These are phyloP conservation scores for Pardosa pseudoannulata DNA, from an alignment of 2,888 invertebrate species.

Conservation along the genomic window DNA sequence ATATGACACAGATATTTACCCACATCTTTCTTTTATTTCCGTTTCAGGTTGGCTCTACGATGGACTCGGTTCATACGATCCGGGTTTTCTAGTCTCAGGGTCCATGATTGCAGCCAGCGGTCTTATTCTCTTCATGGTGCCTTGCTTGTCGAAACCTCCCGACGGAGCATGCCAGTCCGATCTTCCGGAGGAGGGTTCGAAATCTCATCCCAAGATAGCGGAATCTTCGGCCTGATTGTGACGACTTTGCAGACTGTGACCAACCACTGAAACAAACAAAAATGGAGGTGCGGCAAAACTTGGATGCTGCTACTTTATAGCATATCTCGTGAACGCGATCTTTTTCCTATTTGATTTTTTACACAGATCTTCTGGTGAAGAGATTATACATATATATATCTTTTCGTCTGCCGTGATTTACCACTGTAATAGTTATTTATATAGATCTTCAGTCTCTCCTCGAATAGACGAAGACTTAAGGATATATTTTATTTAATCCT, in stretches of 20 bases:
- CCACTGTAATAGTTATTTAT: too few relatives aligned
- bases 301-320: not conserved
- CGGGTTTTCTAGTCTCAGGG: conserved; percentile 93
- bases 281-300: not conserved
- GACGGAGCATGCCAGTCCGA: not conserved
- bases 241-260: too few relatives aligned
- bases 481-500: too few relatives aligned
- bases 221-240: conserved; percentile 36
- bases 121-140: conserved; percentile 89
- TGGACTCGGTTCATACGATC: conserved; percentile 85
- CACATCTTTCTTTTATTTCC: not conserved
- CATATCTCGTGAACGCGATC: too few relatives aligned
- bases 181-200: conserved; percentile 22
- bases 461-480: too few relatives aligned
- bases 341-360: too few relatives aligned
- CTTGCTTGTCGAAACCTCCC: conserved; percentile 76
- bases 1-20: too few relatives aligned
- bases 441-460: too few relatives aligned
- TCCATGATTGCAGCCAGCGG: conserved; percentile 90
- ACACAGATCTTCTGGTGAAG: too few relatives aligned
- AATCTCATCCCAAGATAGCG: conserved; percentile 10
- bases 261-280: not conserved
- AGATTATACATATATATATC: too few relatives aligned
- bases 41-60: conserved; percentile 90
- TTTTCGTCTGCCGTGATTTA: too few relatives aligned